Conservation (phyloP, 1,140 invertebrate genomes). For the Anoplolepis gracilipes region DNA sequence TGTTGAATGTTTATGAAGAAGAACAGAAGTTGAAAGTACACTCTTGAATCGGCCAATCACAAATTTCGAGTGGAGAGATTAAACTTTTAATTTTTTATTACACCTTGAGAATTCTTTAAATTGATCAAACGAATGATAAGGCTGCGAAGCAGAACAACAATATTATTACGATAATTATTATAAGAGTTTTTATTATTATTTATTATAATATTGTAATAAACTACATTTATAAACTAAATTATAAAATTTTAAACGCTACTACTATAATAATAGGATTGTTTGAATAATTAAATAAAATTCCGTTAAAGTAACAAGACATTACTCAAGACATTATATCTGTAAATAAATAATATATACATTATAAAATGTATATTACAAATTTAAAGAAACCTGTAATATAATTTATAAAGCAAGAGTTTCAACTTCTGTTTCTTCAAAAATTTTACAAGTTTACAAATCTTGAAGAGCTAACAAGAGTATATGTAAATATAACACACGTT, state of each 20-base stretch:
- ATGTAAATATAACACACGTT: no score
- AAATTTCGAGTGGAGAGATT: conserved; percentile 45
- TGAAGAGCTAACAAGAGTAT: neutral
- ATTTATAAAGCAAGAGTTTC: conserved; percentile 19
- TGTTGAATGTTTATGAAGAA: conserved; percentile 75
- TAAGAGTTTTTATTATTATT: neutral
- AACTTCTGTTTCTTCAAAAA: neutral
- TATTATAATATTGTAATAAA: neutral
- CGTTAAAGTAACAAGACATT: neutral
- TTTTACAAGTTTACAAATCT: conserved; percentile 11
- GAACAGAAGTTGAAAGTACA: conserved; percentile 50
- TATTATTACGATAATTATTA: neutral
- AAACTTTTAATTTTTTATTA: conserved; percentile 23
- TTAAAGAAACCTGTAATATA: neutral
- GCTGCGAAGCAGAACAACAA: neutral
- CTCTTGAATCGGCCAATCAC: conserved; percentile 21
- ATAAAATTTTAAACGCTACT: no score
- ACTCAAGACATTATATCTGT: neutral
- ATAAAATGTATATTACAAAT: neutral
- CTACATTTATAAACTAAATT: neutral
- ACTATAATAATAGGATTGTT: neutral
- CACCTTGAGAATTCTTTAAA: neutral
- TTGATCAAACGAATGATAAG: neutral
- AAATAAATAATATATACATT: neutral
- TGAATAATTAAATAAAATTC: neutral